A percentile compares a stretch with the other conserved stretches of the same genome.
These are phyloP conservation scores for Murina feae DNA, from an alignment of 2,113 vertebrate species.

Conservation along the genomic window DNA sequence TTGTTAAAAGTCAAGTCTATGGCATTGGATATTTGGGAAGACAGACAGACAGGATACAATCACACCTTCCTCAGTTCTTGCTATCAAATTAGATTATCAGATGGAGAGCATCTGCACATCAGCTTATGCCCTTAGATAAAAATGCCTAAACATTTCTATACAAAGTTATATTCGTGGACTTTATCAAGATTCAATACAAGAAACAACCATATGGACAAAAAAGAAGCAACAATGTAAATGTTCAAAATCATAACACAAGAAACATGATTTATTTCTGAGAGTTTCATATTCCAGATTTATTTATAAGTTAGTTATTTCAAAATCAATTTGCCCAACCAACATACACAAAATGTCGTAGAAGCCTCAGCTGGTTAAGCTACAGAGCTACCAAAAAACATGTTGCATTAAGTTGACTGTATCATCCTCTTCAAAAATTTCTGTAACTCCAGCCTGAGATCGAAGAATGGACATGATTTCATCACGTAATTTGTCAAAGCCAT, in stretches of 20 bases:
- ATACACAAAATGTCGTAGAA: conserved; percentile 41
- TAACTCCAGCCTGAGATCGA: conserved; percentile 56
- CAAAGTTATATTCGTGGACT: conserved; percentile 16
- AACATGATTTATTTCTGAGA: conserved; percentile 40
- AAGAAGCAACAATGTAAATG: background rate
- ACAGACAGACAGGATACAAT: background rate
- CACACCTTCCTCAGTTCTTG: background rate
- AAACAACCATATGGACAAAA: conserved; percentile 10
- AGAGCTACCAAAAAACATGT: conserved; percentile 72
- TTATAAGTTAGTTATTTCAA: conserved; percentile 35
- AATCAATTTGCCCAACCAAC: background rate
- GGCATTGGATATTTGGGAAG: conserved; percentile 7
- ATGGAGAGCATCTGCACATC: background rate
- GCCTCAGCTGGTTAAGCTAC: conserved; percentile 66
- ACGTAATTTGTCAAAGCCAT: conserved; percentile 55
- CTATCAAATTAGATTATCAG: background rate
- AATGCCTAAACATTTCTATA: background rate
- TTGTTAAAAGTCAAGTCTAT: background rate
- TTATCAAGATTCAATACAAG: conserved; percentile 30
- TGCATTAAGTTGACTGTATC: conserved; percentile 66
- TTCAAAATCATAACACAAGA: conserved; percentile 27
- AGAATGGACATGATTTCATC: conserved; percentile 69
- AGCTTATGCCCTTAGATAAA: background rate
- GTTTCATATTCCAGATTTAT: conserved; percentile 47
- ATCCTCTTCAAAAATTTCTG: conserved; percentile 60